Conservation (phyloP, 2,797 vertebrate species). For the Podarcis lilfordi region DNA sequence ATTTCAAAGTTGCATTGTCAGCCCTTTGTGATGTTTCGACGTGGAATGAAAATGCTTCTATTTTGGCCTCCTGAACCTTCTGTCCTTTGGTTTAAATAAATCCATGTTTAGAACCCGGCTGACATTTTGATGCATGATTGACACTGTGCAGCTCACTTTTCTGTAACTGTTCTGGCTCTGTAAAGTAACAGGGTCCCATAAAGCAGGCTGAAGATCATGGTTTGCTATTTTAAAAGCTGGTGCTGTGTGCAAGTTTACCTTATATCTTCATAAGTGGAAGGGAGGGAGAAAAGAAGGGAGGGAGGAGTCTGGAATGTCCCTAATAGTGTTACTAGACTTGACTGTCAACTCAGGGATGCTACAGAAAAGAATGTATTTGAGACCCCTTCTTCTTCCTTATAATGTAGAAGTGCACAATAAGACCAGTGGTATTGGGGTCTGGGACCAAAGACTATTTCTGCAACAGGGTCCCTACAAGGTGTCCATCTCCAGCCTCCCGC, state of each 20-base stretch:
- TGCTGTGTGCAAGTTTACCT: too few relatives aligned
- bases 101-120: slow-evolving; percentile 14
- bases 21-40: neutral
- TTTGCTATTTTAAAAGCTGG: neutral
- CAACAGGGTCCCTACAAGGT: too few relatives aligned
- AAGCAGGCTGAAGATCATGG: neutral
- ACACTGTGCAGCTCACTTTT: slow-evolving; percentile 25
- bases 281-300: neutral
- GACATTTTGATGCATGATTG: slow-evolving; percentile 2
- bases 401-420: too few relatives aligned
- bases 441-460: too few relatives aligned
- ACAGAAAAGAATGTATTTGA: too few relatives aligned
- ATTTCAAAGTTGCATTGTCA: slow-evolving; percentile 45
- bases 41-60: slow-evolving; percentile 16
- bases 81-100: neutral
- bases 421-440: too few relatives aligned
- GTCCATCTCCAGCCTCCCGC: too few relatives aligned
- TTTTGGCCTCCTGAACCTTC: slow-evolving; percentile 9
- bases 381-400: too few relatives aligned
- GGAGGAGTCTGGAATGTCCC: neutral
- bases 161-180: neutral
- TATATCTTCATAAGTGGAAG: neutral
- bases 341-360: too few relatives aligned
- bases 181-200: neutral
- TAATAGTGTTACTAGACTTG: neutral